Evolutionary conservation across 92 coral and sea anemone genomes (phyloP).

Genomic region (Parazoanthus atlanticus): DNA sequence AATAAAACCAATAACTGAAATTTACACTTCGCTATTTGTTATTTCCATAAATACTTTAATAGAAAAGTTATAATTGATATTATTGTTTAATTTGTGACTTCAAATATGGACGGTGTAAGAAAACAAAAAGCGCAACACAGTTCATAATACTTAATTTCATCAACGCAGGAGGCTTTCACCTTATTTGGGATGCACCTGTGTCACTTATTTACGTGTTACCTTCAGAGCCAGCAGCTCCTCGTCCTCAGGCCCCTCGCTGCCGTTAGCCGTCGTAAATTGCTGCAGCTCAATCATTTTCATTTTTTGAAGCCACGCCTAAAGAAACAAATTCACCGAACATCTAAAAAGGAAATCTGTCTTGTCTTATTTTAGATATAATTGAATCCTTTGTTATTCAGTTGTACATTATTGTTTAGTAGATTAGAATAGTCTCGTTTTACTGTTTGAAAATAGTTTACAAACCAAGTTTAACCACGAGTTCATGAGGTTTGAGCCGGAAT

Average conservation of each 20-base stretch:
- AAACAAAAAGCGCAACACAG: too few species aligned
- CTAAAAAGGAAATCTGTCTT: background rate
- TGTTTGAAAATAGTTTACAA: too few species aligned
- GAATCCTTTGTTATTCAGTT: too few species aligned
- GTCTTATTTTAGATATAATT: background rate
- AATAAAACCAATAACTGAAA: too few species aligned
- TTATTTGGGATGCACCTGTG: background rate
- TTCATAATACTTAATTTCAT: background rate
- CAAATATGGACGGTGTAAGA: too few species aligned
- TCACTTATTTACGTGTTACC: constrained; percentile 1
- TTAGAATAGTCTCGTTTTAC: too few species aligned
- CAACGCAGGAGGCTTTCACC: background rate
- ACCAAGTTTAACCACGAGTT: too few species aligned
- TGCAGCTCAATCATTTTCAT: constrained; percentile 27
- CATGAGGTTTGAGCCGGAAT: too few species aligned
- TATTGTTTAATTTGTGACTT: background rate
- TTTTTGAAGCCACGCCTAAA: constrained; percentile 27
- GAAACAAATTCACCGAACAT: background rate
- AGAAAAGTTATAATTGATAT: background rate
- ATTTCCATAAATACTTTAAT: too few species aligned
- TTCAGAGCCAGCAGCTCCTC: constrained; percentile 23
- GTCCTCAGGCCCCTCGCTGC: constrained; percentile 24
- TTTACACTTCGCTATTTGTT: too few species aligned
- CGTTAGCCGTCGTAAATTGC: background rate
- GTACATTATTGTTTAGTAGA: too few species aligned